Conservation (phyloP, 2,113 vertebrate genomes). For the Dissostichus mawsoni region DNA sequence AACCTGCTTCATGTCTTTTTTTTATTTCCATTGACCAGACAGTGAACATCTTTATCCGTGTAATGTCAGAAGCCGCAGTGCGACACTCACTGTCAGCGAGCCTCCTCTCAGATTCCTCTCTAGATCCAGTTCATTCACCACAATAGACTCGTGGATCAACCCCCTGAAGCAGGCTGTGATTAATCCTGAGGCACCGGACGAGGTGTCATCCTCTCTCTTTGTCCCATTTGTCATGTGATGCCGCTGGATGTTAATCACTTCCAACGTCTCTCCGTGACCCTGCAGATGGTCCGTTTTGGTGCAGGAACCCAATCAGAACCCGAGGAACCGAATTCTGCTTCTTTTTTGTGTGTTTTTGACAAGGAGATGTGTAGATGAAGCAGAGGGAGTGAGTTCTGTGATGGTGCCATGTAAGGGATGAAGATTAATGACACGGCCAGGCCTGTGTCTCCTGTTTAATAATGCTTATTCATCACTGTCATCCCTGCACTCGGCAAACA, state of each 20-base stretch:
- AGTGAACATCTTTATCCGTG: constrained; percentile 44
- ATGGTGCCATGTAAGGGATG: constrained; percentile 61
- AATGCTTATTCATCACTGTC: constrained; percentile 79
- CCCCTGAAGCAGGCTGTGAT: constrained; percentile 37
- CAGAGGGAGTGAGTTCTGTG: constrained; percentile 47
- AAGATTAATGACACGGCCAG: constrained; percentile 73
- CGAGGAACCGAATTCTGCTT: not conserved
- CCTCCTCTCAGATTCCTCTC: constrained; percentile 8
- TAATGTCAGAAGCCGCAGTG: constrained; percentile 52
- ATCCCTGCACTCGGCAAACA: constrained; percentile 12
- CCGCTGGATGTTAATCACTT: constrained; percentile 41
- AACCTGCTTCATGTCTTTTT: not conserved
- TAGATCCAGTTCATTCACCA: constrained; percentile 11
- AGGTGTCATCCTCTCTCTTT: constrained; percentile 29
- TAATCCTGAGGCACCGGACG: constrained; percentile 34
- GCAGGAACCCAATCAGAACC: constrained; percentile 28
- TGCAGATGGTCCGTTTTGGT: constrained; percentile 22
- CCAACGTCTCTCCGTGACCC: constrained; percentile 27
- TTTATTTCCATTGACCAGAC: not conserved
- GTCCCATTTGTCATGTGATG: constrained; percentile 47
- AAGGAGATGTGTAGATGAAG: constrained; percentile 40
- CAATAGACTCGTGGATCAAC: constrained; percentile 54
- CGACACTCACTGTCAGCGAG: constrained; percentile 47
- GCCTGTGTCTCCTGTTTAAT: constrained; percentile 73
- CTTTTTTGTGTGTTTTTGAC: constrained; percentile 44